Percentiles rank a stretch among this genome's conserved stretches.
Conservation (phyloP, 2,888 invertebrate species). For the Pollenia griseotomentosa region DNA sequence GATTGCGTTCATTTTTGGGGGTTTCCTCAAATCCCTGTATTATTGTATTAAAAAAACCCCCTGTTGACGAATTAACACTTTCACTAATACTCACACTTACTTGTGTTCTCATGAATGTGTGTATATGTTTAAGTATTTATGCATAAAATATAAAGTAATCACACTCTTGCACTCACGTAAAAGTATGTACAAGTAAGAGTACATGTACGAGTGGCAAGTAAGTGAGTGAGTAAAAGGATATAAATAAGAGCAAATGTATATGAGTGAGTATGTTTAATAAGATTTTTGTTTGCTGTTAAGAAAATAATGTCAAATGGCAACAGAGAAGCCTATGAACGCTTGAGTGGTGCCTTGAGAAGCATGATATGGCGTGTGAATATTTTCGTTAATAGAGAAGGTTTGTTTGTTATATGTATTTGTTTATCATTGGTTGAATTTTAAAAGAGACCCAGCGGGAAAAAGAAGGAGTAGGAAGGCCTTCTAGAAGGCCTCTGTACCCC, state of each 20-base stretch:
- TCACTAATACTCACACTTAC: constrained; percentile 28
- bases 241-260: constrained; percentile 26
- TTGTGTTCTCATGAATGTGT: no score
- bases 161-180: background rate
- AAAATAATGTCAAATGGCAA: constrained; percentile 74
- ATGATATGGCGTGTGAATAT: constrained; percentile 54
- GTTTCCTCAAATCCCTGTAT: no score
- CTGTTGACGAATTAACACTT: constrained; percentile 17
- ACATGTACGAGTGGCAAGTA: background rate
- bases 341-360: constrained; percentile 72
- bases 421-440: constrained; percentile 42
- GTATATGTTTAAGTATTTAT: background rate
- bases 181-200: constrained; percentile 9
- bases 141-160: background rate
- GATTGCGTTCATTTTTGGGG: no score
- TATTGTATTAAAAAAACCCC: background rate
- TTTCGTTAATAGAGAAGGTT: constrained; percentile 3
- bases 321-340: constrained; percentile 72
- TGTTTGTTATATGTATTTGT: background rate
- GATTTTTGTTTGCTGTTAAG: constrained; percentile 45
- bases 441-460: no score
- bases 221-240: constrained; percentile 30
- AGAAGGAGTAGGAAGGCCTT: no score
- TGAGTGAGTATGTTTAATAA: constrained; percentile 53
- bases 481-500: no score